Evolutionary conservation across 2,797 vertebrate genomes (phyloP).

Genomic region (Sebastes dallii): DNA sequence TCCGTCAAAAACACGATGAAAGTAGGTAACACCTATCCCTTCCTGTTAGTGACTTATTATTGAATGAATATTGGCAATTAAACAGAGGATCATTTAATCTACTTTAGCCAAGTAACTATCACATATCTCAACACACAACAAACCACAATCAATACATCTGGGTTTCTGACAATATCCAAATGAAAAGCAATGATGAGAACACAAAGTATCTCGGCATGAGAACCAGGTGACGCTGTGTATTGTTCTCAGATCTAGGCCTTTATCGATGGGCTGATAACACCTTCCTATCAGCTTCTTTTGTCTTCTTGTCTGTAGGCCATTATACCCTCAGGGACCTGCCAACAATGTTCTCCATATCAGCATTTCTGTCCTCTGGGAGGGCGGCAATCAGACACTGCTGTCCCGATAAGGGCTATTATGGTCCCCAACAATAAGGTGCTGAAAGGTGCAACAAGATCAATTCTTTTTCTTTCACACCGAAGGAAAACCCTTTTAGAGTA

Average conservation of each 20-base stretch:
- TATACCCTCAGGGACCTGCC: neutral
- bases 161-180: neutral
- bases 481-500: neutral
- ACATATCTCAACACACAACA: slow-evolving; percentile 1
- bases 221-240: slow-evolving; percentile 22
- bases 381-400: slow-evolving; percentile 56
- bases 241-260: slow-evolving; percentile 21
- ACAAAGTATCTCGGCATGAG: slow-evolving; percentile 38
- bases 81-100: neutral
- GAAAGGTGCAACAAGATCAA: neutral
- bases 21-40: neutral
- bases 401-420: slow-evolving; percentile 45
- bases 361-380: slow-evolving; percentile 17
- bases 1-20: neutral
- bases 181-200: neutral
- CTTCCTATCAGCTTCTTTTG: slow-evolving; percentile 7
- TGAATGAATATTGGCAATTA: neutral
- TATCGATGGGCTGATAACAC: slow-evolving; percentile 31
- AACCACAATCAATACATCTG: neutral
- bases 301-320: neutral
- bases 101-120: neutral
- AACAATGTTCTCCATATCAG: slow-evolving; percentile 10
- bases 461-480: slow-evolving; percentile 11
- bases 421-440: slow-evolving; percentile 8
- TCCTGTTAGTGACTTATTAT: neutral